Evolutionary conservation across 2,888 invertebrate genomes (phyloP).

Genomic region (Ichneumoninae sp.): DNA sequence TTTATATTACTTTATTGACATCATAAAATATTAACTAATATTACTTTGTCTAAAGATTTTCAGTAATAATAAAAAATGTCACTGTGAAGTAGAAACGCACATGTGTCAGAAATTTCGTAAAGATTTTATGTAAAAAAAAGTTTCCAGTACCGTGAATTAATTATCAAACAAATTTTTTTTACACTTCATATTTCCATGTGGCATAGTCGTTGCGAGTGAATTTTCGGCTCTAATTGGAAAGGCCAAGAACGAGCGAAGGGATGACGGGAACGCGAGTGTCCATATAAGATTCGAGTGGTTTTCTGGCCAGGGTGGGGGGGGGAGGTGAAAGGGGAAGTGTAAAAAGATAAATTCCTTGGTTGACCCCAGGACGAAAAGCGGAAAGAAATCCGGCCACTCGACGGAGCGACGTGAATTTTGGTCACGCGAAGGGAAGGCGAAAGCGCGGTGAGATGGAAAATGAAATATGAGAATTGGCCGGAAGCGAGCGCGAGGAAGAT

Average conservation of each 20-base stretch:
- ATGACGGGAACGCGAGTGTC: conserved; percentile 8
- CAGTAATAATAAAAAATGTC: no score
- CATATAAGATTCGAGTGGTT: conserved; percentile 22
- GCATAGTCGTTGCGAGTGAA: not conserved
- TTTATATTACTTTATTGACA: no score
- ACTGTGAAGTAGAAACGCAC: no score
- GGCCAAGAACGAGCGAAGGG: conserved; percentile 14
- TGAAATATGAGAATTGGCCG: conserved; percentile 60
- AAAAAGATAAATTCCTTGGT: conserved; percentile 2
- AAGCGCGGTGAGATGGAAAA: conserved; percentile 38
- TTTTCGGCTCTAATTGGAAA: conserved; percentile 38
- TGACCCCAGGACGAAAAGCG: conserved; percentile 2
- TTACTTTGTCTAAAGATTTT: no score
- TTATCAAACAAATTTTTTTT: no score
- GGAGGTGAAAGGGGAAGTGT: not conserved
- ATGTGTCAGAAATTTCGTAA: no score
- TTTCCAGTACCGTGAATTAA: no score
- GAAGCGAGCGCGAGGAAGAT: conserved; percentile 48
- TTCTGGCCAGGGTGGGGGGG: not conserved
- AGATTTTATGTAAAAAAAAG: no score
- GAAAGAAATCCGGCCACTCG: conserved; percentile 24
- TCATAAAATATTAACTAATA: no score
- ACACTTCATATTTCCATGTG: not conserved
- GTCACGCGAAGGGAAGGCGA: conserved; percentile 22
- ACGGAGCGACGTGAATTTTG: not conserved